Evolutionary conservation across 2,113 vertebrate species (phyloP), one percentile per base, ranked within the genome.

Genomic region (Leiothrix lutea): DNA sequence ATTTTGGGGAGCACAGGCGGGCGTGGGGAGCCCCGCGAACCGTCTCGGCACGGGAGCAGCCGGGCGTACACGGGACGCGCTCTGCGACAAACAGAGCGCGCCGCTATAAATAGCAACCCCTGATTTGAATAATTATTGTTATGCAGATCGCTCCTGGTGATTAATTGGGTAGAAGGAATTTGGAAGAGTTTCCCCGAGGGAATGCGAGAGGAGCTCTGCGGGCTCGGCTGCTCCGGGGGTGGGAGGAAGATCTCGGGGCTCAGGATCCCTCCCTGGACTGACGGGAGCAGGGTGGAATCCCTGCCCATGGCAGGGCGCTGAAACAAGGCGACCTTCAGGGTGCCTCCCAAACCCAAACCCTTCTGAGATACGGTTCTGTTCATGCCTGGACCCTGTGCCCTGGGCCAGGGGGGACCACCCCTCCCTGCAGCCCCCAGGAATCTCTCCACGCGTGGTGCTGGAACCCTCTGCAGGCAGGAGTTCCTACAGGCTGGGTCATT

Each of bases 401-500:
- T 4, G 1, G 35, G 8, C 2, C 62, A 8, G 31, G 7, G 1
- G 78, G 15, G 56, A 6, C 38, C 75, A 14, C 11, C 24, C 29
- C 21, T 72, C 45, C 56, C 57, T 16, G 3, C 45, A 65, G 44
- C 31, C 66, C 53, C 38, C 66, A 1, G 66, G 16, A 29, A 14
- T 23, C 12, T 36, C 74, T 5, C 36, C 40, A 0, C 4, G 22
- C 14, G 2, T 1, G 2, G 20, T 5, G 26, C 0, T n/a, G 36
- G 19, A 28, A 4, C 25, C 16, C 11, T 9, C 42, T 21, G 42
- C 29, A 53, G 42, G 36, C 35, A 14, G 17, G 1, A 6, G 36
- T 70, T 7, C 56, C 61, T 24, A 45, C 61, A 40, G 65, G 23
- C 31, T 28, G 66, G 36, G 11, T 26, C 62, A 5, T 11, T 6